Base-by-base conservation (phyloP, 1,140 invertebrate species). In the Acromyrmex heyeri region DNA sequence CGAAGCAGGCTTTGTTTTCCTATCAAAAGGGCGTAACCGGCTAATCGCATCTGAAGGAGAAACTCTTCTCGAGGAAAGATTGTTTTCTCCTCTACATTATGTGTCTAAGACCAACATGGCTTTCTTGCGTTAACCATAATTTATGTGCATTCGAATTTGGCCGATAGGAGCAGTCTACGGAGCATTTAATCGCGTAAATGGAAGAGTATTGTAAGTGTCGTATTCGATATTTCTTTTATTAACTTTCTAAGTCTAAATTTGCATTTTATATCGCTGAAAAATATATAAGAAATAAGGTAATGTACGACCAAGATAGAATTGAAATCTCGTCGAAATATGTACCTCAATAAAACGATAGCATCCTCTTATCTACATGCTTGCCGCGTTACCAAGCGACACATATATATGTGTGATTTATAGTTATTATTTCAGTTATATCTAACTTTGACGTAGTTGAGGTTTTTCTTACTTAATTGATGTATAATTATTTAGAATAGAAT, bases 61-160 rank as follows among this genome's bases (percentile, higher is more conserved):
- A 24, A 44, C 3, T 18, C 27, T 48, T 30, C n/a, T 73, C 59
- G 6, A 48, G 55, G 18, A 61, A 61, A 38, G 14, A 14, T 30
- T 44, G 27, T 79, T 57, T 50, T 30, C 30, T 64, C 59, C 48
- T n/a, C 65, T 18, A 69, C 30, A 57, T 30, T 24, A 50, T 34
- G 65, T 55, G n/a, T 4, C 76, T 53, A 48, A 79, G 18, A 34
- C 18, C 50, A 12, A 24, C 44, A 38, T 10, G 62, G n/a, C 27
- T 69, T 69, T 79, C 55, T 79, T 79, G 61, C 24, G 61, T 16
- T 65, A 62, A 14, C 76, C 27, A 2, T 59, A 76, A 88, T 89
- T 81, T 88, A 59, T 14, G 59, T 48, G 73, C 76, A 59, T 59
- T 70, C 3, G 0, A 50, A 55, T 48, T 53, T 18, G 30, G 3